Conservation (phyloP, 2,113 vertebrate genomes). For the Piliocolobus tephrosceles region DNA sequence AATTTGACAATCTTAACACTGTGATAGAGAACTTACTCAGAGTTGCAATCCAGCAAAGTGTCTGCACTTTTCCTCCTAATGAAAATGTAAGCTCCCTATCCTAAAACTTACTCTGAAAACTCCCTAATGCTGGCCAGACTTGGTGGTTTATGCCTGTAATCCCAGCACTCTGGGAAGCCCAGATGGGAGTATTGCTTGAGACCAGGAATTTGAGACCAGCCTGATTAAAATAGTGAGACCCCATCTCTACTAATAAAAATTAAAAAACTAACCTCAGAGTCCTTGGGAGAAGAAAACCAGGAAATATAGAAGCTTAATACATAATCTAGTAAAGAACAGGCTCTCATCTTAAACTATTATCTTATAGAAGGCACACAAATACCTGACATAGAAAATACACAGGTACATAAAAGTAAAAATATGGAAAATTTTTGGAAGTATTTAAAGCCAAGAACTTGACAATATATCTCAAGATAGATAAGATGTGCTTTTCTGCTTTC, state of each 20-base stretch:
- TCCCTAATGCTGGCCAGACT: background rate
- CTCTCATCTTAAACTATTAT: background rate
- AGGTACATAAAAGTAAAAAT: background rate
- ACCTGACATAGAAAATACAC: background rate
- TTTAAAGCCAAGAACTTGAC: background rate
- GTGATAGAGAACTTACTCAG: background rate
- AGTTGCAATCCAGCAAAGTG: background rate
- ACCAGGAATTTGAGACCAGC: too few relatives aligned
- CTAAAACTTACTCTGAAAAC: background rate
- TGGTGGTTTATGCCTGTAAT: background rate
- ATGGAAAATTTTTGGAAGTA: background rate
- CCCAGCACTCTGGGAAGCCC: too few relatives aligned
- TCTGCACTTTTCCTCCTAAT: background rate
- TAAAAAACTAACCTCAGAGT: background rate
- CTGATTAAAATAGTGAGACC: too few relatives aligned
- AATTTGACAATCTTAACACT: background rate
- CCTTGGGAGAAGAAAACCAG: background rate
- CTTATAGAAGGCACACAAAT: background rate
- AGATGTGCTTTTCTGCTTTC: background rate
- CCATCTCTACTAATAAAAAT: too few relatives aligned
- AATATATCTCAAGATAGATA: background rate
- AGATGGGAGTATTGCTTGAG: too few relatives aligned
- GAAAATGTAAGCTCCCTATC: background rate
- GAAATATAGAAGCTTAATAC: background rate
- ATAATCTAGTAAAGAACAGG: background rate